Percentiles rank a stretch among this genome's conserved stretches.
Evolutionary conservation across 2,888 invertebrate species (phyloP).

Genomic region (Ischnus inquisitorius): DNA sequence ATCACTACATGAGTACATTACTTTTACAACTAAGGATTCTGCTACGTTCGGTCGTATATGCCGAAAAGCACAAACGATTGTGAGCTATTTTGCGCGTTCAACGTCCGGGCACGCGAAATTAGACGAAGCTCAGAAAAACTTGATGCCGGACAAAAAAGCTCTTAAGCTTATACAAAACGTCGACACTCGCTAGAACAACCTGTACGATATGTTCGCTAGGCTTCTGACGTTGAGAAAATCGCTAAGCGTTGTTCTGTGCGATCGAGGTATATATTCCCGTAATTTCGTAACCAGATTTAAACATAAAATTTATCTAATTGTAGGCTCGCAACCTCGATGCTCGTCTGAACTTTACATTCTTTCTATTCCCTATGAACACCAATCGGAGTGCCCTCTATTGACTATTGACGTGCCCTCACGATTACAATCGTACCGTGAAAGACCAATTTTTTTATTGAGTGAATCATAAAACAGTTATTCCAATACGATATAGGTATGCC

Average conservation of each 20-base stretch:
- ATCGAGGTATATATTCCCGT: slow-evolving; percentile 11
- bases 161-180: slow-evolving; percentile 51
- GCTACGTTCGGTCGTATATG: slow-evolving; percentile 27
- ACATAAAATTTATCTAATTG: background rate
- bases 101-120: slow-evolving; percentile 26
- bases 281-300: background rate
- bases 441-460: background rate
- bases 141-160: slow-evolving; percentile 10
- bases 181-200: slow-evolving; percentile 51
- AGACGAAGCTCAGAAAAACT: slow-evolving; percentile 19
- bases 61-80: slow-evolving; percentile 29
- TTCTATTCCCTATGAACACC: background rate
- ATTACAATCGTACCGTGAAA: background rate
- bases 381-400: no score
- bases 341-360: background rate
- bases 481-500: slow-evolving; percentile 24
- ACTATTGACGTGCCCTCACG: no score
- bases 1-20: background rate
- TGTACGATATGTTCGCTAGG: slow-evolving; percentile 48
- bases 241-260: slow-evolving; percentile 40
- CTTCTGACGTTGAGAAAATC: slow-evolving; percentile 34
- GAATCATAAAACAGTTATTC: background rate
- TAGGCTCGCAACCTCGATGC: no score
- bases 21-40: background rate
- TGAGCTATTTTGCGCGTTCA: slow-evolving; percentile 43